Conservation (phyloP, 2,888 invertebrate species). For the Thymelicus acteon region DNA sequence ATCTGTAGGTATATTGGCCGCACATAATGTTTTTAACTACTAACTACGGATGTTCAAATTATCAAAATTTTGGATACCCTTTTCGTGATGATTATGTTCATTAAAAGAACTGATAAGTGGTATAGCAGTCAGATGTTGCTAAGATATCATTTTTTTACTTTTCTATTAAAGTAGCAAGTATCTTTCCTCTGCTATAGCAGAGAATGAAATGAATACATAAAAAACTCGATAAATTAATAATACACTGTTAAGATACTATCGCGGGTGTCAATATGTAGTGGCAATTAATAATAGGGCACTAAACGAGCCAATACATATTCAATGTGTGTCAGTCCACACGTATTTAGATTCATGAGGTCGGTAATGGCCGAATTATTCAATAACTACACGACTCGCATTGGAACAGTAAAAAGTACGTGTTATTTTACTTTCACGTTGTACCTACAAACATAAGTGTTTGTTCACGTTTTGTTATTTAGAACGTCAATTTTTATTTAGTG, state of each 20-base stretch:
- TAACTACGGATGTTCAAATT: no score
- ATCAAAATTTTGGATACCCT: no score
- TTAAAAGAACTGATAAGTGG: no score
- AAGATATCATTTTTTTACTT: no score
- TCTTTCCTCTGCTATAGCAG: no score
- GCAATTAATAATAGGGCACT: conserved; percentile 31
- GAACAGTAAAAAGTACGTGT: conserved; percentile 7
- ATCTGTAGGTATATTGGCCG: neutral
- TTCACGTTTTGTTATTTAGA: conserved; percentile 15
- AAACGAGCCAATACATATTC: conserved; percentile 32
- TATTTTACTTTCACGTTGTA: conserved; percentile 34
- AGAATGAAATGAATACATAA: neutral
- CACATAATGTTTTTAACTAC: no score
- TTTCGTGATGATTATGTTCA: no score
- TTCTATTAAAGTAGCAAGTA: no score
- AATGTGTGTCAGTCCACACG: conserved; percentile 18
- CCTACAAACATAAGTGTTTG: neutral
- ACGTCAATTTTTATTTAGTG: neutral
- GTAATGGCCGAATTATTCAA: conserved; percentile 37
- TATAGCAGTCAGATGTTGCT: no score
- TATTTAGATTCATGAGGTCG: conserved; percentile 33
- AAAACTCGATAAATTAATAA: neutral
- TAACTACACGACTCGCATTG: conserved; percentile 31
- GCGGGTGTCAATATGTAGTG: conserved; percentile 21
- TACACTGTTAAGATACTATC: conserved; percentile 18